Base-by-base conservation (phyloP, 2,113 vertebrate genomes). In the Alosa alosa region DNA sequence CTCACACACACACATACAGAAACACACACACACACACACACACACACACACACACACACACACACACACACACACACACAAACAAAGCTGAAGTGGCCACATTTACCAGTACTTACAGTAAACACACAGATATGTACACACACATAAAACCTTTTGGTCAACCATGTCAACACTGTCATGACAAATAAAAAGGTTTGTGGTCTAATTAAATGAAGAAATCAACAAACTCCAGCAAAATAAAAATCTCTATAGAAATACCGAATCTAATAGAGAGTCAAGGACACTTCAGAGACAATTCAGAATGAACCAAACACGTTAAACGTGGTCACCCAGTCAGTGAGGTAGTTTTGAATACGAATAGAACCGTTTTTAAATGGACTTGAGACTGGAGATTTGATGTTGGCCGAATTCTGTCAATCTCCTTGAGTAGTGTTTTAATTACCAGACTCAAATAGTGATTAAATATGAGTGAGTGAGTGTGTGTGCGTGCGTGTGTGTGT, bases 391-490 rank as follows among this genome's bases (percentile, higher is more conserved):
- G 64, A 72, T 36, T 72, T 72, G 25, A 72, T 31, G 64, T 36
- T 10, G 13, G 64, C n/a, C 64, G 64, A 72, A 72, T 36, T 72
- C 64, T 72, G 64, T 72, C 64, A 72, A 36, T 72, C 64, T 72
- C 64, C 25, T 72, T 36, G 25, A 72, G 46, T 41, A n/a, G n/a
- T 90, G 90, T 90, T 93, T 94, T 94, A 93, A 94, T 95, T 94
- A 93, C 92, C 93, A 94, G 92, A 88, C 92, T 87, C 88, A 89
- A 87, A 90, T 87, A 86, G 86, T 86, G 89, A 90, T 89, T 92
- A 87, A 90, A 92, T 87, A 78, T 55, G 86, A 83, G 64, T 44
- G 41, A 13, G 45, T 64, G 39, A n/a, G 46, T 85, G 50, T 52
- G 47, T 82, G 83, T 52, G 45, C 49, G 50, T 64, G 31, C 60